Base-by-base conservation (phyloP, 1,140 invertebrate species). In the Drosophila nasuta region DNA sequence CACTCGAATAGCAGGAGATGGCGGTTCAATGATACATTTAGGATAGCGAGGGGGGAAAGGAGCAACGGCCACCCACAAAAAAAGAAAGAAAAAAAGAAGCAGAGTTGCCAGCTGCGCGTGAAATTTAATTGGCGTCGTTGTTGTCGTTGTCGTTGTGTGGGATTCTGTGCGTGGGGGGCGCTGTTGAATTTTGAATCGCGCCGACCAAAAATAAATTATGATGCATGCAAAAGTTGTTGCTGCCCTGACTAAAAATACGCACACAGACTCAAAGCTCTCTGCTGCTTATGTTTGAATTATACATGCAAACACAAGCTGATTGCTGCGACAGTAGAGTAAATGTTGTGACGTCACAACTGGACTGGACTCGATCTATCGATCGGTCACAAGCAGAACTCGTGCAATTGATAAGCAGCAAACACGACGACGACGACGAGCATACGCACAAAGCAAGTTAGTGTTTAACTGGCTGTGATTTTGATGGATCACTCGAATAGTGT, bases 141-240 rank as follows among this genome's bases (percentile, higher is more conserved):
- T 57, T 10, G 51, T n/a, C 11, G 13, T 33, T 38, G 11, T 43
- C 11, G 48, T 54, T 38, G 64, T 67, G 70, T 69, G 65, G 60
- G 67, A 48, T 62, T 59, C 35, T 60, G 49, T 68, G 73, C 67
- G 73, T 71, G 62, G 66, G 70, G 49, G 64, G 30, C 49, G 54
- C 41, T 63, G 59, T 41, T 58, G 77, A 75, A 41, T 57, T 71
- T 77, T 79, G 72, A 60, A 65, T 54, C 58, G 71, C 59, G 68
- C 62, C 65, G 65, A 75, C 80, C 85, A 83, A 83, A 87, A 87
- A 88, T 83, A 88, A 89, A 87, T 77, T 66, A 88, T 87, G 83
- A 87, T 77, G 54, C 73, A 86, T 71, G 65, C 82, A 17, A 66
- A 79, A 62, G 48, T 73, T 77, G 77, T 79, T 77, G 83, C 77